Conservation (phyloP, 2,888 invertebrate genomes). For the Drosophila meridionalis region DNA sequence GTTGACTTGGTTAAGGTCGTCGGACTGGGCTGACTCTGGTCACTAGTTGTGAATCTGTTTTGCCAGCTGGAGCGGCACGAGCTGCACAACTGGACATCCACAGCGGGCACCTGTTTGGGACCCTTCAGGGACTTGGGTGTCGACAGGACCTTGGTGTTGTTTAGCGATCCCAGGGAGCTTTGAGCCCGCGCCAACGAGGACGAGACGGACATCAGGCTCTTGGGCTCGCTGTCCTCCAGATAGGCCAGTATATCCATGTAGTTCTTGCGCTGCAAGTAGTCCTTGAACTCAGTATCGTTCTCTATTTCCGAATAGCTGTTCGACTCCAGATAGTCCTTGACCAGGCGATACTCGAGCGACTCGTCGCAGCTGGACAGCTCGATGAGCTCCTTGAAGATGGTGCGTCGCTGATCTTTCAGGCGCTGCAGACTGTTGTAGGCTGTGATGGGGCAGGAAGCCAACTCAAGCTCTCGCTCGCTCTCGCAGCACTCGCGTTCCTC, state of each 20-base stretch:
- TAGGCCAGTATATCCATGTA: slow-evolving; percentile 84
- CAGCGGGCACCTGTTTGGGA: slow-evolving; percentile 60
- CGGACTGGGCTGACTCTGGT: neutral
- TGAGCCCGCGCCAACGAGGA: slow-evolving; percentile 80
- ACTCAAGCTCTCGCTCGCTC: neutral
- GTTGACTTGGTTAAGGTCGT: neutral
- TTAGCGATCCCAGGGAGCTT: slow-evolving; percentile 78
- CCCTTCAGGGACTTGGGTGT: slow-evolving; percentile 77
- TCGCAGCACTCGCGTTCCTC: slow-evolving; percentile 51
- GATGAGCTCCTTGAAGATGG: slow-evolving; percentile 81
- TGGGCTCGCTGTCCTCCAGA: slow-evolving; percentile 76
- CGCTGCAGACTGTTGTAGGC: slow-evolving; percentile 71
- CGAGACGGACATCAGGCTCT: slow-evolving; percentile 73
- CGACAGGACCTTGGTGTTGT: slow-evolving; percentile 75
- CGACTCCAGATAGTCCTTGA: slow-evolving; percentile 84
- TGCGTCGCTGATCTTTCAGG: slow-evolving; percentile 77
- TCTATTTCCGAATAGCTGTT: slow-evolving; percentile 85
- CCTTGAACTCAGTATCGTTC: slow-evolving; percentile 83
- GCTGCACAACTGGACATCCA: slow-evolving; percentile 65
- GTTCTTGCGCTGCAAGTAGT: slow-evolving; percentile 83
- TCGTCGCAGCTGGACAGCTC: slow-evolving; percentile 83
- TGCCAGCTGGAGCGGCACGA: slow-evolving; percentile 63
- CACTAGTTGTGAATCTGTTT: slow-evolving; percentile 19
- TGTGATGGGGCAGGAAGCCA: slow-evolving; percentile 19
- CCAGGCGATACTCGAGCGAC: slow-evolving; percentile 82